A percentile compares a stretch with the other conserved stretches of the same genome.
Evolutionary conservation across 2,888 invertebrate species (phyloP).

Genomic region (Taphrorychus bicolor): DNA sequence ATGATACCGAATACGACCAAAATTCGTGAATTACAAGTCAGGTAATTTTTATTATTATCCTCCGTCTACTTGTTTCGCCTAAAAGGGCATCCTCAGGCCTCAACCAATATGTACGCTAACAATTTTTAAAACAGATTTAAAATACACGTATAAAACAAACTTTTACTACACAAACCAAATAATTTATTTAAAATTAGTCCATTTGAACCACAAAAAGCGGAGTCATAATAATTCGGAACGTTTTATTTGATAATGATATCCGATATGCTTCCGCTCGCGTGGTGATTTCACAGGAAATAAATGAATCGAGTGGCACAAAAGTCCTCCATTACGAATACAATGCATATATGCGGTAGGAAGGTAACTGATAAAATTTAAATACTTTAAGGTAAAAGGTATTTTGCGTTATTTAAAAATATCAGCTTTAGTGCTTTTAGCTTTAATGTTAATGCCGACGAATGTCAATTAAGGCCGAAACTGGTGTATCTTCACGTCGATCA

Average conservation of each 20-base stretch:
- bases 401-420: conserved; percentile 7
- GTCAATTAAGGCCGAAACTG: neutral
- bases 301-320: conserved; percentile 11
- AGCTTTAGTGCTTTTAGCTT: conserved; percentile 4
- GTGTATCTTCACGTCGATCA: conserved; percentile 1
- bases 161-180: too few species aligned
- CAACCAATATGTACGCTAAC: too few species aligned
- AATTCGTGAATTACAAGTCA: too few species aligned
- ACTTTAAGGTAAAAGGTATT: neutral
- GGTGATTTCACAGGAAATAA: conserved; percentile 11
- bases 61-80: too few species aligned
- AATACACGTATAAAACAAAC: too few species aligned
- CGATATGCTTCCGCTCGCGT: conserved; percentile 5
- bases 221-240: neutral
- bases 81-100: too few species aligned
- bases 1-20: too few species aligned
- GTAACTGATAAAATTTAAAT: conserved; percentile 25
- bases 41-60: too few species aligned
- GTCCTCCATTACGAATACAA: conserved; percentile 14
- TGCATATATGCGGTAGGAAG: conserved; percentile 20
- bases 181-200: neutral
- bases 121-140: too few species aligned
- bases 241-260: conserved; percentile 13
- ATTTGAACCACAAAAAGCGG: neutral
- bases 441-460: conserved; percentile 1